phyloP scores from a whole-genome alignment of 2,797 vertebrate species.

The Coregonus sp. region DNA sequence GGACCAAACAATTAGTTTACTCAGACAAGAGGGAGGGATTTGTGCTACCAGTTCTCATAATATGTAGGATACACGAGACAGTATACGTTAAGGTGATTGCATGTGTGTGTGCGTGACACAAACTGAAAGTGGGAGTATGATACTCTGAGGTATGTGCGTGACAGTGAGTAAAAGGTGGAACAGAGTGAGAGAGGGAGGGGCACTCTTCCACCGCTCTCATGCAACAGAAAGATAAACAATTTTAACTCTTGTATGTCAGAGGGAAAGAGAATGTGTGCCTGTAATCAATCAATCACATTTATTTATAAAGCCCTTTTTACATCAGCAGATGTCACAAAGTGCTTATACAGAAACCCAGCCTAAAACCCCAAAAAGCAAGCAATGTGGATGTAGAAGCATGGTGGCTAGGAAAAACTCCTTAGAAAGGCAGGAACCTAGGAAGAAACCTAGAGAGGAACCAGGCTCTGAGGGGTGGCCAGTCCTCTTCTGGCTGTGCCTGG shows the following conservation, averaged over 20 bases:
- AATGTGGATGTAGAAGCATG: too few relatives aligned
- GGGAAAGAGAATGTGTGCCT: not conserved
- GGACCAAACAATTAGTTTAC: not conserved
- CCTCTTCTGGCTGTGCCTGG: too few relatives aligned
- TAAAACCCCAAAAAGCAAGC: too few relatives aligned
- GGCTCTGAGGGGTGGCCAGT: too few relatives aligned
- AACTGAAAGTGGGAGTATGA: not conserved
- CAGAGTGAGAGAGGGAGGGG: not conserved
- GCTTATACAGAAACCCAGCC: too few relatives aligned
- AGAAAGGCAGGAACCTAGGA: too few relatives aligned
- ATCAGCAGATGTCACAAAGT: too few relatives aligned
- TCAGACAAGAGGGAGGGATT: not conserved
- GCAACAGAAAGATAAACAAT: not conserved
- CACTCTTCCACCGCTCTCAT: constrained; percentile 1
- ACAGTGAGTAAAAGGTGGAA: not conserved
- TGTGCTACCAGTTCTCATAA: not conserved
- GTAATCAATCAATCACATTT: too few relatives aligned
- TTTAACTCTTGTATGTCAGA: not conserved
- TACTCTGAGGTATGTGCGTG: constrained; percentile 12
- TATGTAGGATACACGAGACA: not conserved
- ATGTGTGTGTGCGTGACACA: constrained; percentile 22
- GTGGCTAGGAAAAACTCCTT: too few relatives aligned
- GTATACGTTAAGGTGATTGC: not conserved
- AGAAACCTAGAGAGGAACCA: too few relatives aligned
- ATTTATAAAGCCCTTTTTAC: too few relatives aligned